Evolutionary conservation across 2,888 invertebrate genomes (phyloP).

Genomic region (Crioceris asparagi): DNA sequence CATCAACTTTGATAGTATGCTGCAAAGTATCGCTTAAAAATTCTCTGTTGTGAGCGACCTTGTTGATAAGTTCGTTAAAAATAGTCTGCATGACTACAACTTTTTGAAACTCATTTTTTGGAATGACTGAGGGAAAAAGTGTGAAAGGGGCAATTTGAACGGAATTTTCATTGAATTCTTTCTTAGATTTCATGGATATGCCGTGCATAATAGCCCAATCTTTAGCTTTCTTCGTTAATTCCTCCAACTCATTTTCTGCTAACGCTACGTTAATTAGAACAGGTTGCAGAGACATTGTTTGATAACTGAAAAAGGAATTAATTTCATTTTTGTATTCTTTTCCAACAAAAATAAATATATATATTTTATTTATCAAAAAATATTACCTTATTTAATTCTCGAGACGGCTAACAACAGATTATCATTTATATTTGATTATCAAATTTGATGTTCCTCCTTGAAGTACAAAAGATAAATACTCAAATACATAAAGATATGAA

Average conservation of each 20-base stretch:
- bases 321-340: too few relatives aligned
- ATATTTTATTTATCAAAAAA: too few relatives aligned
- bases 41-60: slow-evolving; percentile 70
- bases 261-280: too few relatives aligned
- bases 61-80: slow-evolving; percentile 73
- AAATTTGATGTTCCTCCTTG: too few relatives aligned
- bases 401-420: too few relatives aligned
- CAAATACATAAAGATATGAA: too few relatives aligned
- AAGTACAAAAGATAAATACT: too few relatives aligned
- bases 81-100: slow-evolving; percentile 63
- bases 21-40: slow-evolving; percentile 63
- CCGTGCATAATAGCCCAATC: slow-evolving; percentile 83
- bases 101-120: slow-evolving; percentile 61
- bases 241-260: slow-evolving; percentile 49
- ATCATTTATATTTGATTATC: too few relatives aligned
- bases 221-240: slow-evolving; percentile 61
- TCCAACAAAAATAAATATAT: too few relatives aligned
- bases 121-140: slow-evolving; percentile 69
- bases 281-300: too few relatives aligned
- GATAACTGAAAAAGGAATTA: too few relatives aligned
- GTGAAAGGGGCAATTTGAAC: slow-evolving; percentile 72
- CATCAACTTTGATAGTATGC: slow-evolving; percentile 76
- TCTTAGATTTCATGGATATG: slow-evolving; percentile 62
- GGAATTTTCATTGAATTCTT: slow-evolving; percentile 53
- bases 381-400: too few relatives aligned